phyloP scores from a whole-genome alignment of 2,113 vertebrate genomes.

The Grus americana region DNA sequence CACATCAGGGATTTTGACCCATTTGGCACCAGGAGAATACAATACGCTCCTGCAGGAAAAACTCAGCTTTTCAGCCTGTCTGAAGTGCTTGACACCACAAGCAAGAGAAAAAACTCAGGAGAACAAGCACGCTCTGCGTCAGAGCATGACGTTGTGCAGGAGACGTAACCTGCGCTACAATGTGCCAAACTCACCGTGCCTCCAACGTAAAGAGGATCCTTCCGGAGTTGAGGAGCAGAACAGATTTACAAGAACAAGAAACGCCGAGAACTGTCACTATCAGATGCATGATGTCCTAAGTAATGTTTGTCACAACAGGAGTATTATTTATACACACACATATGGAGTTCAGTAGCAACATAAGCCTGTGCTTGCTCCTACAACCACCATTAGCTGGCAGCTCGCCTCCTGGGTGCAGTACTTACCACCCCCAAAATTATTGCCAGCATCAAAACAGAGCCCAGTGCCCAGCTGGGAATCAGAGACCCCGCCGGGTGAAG shows the following conservation, averaged over 20 bases:
- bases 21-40: conserved; percentile 25
- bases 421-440: neutral
- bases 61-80: neutral
- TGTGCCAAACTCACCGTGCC: fast-evolving
- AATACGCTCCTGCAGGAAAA: neutral
- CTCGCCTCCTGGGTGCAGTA: neutral
- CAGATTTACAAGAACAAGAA: neutral
- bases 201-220: neutral
- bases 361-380: neutral
- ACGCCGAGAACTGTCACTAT: neutral
- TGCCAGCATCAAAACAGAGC: neutral
- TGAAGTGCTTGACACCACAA: neutral
- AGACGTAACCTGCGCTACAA: fast-evolving
- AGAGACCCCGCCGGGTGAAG: neutral
- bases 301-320: neutral
- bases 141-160: fast-evolving
- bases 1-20: conserved; percentile 19
- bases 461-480: neutral
- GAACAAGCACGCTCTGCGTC: neutral
- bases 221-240: fast-evolving
- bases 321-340: neutral
- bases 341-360: fast-evolving
- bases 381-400: neutral
- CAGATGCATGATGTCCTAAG: neutral
- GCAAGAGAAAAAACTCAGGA: neutral